These are phyloP conservation scores for Nothocercus nigrocapillus DNA, from an alignment of 2,113 vertebrate species.

Conservation along the genomic window DNA sequence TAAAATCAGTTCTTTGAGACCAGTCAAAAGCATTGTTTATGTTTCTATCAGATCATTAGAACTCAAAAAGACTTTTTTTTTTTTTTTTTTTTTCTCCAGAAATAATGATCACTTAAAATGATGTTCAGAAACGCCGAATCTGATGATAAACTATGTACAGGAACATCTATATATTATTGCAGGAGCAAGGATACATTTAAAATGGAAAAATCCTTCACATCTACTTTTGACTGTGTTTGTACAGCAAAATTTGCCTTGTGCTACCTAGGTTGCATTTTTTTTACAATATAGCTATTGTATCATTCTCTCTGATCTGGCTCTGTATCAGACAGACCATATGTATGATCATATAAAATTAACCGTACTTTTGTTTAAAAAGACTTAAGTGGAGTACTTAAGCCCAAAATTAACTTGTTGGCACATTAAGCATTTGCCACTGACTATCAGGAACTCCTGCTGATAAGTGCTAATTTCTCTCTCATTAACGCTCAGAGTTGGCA, in stretches of 20 bases:
- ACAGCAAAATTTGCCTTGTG: neutral
- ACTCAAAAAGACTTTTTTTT: neutral
- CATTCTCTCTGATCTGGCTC: neutral
- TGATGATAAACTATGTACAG: neutral
- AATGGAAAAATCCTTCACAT: neutral
- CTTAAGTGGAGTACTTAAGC: constrained; percentile 66
- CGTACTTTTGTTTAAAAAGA: constrained; percentile 28
- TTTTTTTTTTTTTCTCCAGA: too few species aligned
- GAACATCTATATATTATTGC: neutral
- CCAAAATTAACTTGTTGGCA: constrained; percentile 71
- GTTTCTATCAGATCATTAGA: neutral
- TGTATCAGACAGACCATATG: neutral
- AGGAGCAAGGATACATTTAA: neutral
- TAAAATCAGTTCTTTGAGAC: neutral
- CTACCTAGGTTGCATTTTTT: neutral
- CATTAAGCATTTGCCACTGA: constrained; percentile 64
- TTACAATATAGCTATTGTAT: neutral
- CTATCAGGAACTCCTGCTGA: constrained; percentile 68
- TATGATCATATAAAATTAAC: neutral
- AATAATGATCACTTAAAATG: neutral
- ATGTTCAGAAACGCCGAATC: neutral
- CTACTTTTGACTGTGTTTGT: neutral
- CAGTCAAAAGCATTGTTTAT: neutral
- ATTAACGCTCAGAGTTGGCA: constrained; percentile 66
- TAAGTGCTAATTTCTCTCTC: constrained; percentile 74